Percentiles rank a stretch among this genome's conserved stretches.
Conservation (phyloP, 1,140 invertebrate species). For the Euura lappo region DNA sequence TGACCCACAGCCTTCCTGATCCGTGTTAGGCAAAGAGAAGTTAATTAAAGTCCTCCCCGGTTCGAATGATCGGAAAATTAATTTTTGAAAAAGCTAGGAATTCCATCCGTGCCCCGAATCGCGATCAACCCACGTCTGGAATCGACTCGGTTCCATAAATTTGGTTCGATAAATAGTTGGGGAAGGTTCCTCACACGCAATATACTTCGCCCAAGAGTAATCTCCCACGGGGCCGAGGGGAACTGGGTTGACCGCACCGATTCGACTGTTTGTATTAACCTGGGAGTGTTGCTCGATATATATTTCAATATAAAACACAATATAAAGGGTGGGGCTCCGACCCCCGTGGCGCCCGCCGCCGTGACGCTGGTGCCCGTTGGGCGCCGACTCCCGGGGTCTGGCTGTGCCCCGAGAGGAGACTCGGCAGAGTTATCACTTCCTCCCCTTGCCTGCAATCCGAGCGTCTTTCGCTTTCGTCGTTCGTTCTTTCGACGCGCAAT, state of each 20-base stretch:
- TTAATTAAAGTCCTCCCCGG: too few relatives aligned
- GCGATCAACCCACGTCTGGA: not conserved
- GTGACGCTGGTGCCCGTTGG: slow-evolving; percentile 11
- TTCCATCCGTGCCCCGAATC: not conserved
- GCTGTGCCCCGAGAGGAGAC: not conserved
- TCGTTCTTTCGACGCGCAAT: not conserved
- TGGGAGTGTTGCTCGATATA: slow-evolving; percentile 12
- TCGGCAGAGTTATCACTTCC: slow-evolving; percentile 12
- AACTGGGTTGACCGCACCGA: not conserved
- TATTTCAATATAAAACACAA: slow-evolving; percentile 16
- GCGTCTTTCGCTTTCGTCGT: not conserved
- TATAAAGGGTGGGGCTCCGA: slow-evolving; percentile 11
- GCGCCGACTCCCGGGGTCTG: not conserved
- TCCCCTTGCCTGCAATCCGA: not conserved
- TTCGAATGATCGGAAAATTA: too few relatives aligned
- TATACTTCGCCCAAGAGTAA: not conserved
- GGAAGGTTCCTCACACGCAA: not conserved
- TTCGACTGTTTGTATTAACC: slow-evolving; percentile 3
- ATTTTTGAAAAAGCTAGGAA: too few relatives aligned
- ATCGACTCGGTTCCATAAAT: not conserved
- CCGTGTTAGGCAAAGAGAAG: too few relatives aligned
- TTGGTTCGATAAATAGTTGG: not conserved
- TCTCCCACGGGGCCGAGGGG: not conserved
- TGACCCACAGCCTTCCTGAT: too few relatives aligned
- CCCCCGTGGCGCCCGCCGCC: slow-evolving; percentile 13